A percentile compares a stretch with the other conserved stretches of the same genome.
phyloP scores from a whole-genome alignment of 2,888 invertebrate genomes.

The Ommatoiulus sabulosus region DNA sequence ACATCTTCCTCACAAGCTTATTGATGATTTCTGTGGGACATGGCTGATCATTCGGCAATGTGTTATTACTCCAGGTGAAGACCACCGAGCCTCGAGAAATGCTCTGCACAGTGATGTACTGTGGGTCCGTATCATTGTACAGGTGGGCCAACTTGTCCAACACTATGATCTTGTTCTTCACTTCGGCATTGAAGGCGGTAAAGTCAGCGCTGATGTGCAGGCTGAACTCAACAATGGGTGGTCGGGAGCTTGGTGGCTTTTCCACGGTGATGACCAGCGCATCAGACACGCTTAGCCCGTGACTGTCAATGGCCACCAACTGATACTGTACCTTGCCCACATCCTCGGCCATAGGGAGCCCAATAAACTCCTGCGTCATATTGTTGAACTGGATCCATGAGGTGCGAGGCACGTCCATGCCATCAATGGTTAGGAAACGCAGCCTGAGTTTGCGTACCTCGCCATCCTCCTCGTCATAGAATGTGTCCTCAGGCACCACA shows the following conservation, averaged over 20 bases:
- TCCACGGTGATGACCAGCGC: conserved; percentile 81
- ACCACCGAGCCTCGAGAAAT: conserved; percentile 71
- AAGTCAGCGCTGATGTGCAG: conserved; percentile 78
- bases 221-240: conserved; percentile 82
- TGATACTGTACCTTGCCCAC: conserved; percentile 82
- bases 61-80: conserved; percentile 79
- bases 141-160: conserved; percentile 82
- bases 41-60: conserved; percentile 75
- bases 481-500: conserved; percentile 88
- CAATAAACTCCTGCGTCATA: conserved; percentile 89
- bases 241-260: conserved; percentile 70
- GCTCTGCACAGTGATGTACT: conserved; percentile 79
- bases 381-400: conserved; percentile 92
- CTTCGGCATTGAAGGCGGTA: conserved; percentile 71
- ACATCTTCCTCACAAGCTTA: conserved; percentile 77
- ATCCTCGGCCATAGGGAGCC: conserved; percentile 81
- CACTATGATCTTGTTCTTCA: conserved; percentile 81
- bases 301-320: conserved; percentile 78
- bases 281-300: conserved; percentile 81
- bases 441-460: conserved; percentile 79
- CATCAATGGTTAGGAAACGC: conserved; percentile 79
- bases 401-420: conserved; percentile 75
- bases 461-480: conserved; percentile 89
- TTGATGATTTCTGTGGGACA: conserved; percentile 83
- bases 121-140: conserved; percentile 81